These are phyloP conservation scores for Salarias fasciatus DNA, from an alignment of 2,797 vertebrate genomes.

Conservation along the genomic window DNA sequence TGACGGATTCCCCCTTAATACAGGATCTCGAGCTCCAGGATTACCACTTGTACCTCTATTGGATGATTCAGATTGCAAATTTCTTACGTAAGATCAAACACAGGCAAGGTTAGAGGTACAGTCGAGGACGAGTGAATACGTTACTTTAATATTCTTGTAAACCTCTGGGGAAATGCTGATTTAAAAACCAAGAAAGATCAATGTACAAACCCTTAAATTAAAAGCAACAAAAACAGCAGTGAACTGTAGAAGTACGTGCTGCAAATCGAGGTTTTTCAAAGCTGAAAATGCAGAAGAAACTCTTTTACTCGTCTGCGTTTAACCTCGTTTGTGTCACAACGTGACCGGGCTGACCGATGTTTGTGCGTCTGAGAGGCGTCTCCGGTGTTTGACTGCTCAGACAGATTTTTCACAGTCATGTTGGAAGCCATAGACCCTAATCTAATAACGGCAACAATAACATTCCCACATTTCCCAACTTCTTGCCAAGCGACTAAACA, in stretches of 20 bases:
- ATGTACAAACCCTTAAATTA: too few species aligned
- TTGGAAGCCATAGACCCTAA: constrained; percentile 11
- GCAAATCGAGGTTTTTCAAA: too few species aligned
- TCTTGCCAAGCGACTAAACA: constrained; percentile 6
- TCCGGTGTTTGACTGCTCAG: neutral
- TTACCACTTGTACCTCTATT: constrained; percentile 28
- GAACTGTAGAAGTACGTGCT: too few species aligned
- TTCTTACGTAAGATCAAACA: constrained; percentile 3
- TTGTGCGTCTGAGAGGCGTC: constrained; percentile 1
- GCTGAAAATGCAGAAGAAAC: neutral
- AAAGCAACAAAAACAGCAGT: too few species aligned
- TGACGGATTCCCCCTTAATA: constrained; percentile 9
- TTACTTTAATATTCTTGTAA: neutral
- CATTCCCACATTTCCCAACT: constrained; percentile 15
- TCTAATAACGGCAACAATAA: neutral
- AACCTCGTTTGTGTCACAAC: neutral
- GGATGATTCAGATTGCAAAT: constrained; percentile 28
- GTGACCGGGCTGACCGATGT: neutral
- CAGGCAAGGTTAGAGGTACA: neutral
- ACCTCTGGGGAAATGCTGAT: neutral
- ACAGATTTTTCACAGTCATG: neutral
- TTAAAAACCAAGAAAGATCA: neutral
- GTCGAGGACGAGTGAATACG: too few species aligned
- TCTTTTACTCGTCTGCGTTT: neutral
- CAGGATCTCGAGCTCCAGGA: constrained; percentile 8